Percentiles rank a stretch among this genome's conserved stretches.
These are phyloP conservation scores for Leucosticte australis DNA, from an alignment of 2,113 vertebrate genomes.

Conservation along the genomic window DNA sequence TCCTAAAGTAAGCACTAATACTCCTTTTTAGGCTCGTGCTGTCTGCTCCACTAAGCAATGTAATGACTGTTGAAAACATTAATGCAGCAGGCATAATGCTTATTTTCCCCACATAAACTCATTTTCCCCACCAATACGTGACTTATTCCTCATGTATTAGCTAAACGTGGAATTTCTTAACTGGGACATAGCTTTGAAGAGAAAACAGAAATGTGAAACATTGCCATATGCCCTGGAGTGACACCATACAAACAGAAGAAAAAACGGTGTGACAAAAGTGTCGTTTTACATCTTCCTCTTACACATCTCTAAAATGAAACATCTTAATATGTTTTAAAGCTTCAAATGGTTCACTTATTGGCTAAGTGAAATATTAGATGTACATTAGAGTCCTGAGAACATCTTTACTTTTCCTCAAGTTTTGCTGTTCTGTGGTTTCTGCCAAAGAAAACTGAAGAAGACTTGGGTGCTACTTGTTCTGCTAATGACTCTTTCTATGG, in stretches of 20 bases:
- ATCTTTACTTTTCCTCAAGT: background rate
- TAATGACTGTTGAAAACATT: background rate
- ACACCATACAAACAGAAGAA: background rate
- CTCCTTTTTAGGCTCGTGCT: background rate
- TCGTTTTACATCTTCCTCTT: background rate
- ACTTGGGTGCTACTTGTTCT: background rate
- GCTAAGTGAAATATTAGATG: background rate
- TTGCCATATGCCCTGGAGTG: background rate
- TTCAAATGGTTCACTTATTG: background rate
- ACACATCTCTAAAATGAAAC: background rate
- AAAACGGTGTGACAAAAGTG: background rate
- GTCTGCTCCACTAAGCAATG: background rate
- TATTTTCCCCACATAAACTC: background rate
- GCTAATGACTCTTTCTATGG: background rate
- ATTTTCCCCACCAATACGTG: background rate
- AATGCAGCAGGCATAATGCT: background rate
- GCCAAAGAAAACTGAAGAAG: background rate
- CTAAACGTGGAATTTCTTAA: background rate
- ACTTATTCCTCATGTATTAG: background rate
- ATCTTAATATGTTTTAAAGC: background rate
- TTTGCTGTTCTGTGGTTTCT: background rate
- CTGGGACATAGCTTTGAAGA: background rate
- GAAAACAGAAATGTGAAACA: background rate
- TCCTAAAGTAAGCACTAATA: background rate
- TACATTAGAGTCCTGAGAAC: background rate